Evolutionary conservation across 2,888 invertebrate species (phyloP), one percentile per base, ranked within the genome.

Genomic region (Punctoribates punctum): DNA sequence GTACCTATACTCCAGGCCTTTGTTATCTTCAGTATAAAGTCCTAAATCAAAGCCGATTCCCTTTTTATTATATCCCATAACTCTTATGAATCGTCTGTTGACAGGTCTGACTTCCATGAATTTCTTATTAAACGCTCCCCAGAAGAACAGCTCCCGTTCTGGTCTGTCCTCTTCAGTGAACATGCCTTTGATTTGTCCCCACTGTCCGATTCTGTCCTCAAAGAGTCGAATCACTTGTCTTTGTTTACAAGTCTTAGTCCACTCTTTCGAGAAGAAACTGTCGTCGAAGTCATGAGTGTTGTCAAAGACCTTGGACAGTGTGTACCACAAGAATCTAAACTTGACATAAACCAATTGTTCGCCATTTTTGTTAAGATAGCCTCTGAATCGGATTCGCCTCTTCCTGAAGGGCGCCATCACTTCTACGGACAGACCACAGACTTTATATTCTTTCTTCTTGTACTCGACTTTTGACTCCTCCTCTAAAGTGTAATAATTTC

Each of bases 281-380:
- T 46, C 62, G 15, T 62, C 38, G 23, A 70, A 75, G 23, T 65
- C 46, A 27, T 42, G 29, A 38, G 25, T 62, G 27, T 38, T 42
- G 62, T 75, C 75, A 38, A 38, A 70, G n/a, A 46, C 42, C 29
- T 34, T 75, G 3, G 75, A 75, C 1, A 62, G 20, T 8, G 51
- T 25, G 23, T 29, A 70, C 25, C 75, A 75, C 15, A 75, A 27
- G 34, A 75, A 75, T 23, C 75, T 42, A 23, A 75, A 34, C 23
- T 62, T 73, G 1, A 70, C 67, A 42, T 29, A 75, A 42, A 65
- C 34, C 42, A 75, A 27, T 29, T 75, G 17, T 13, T 25, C 4
- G 34, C 73, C 67, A 75, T 75, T 67, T 17, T 75, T 75, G n/a
- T 0, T 6, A 1, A 75, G 75, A 75, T 75, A 75, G 25, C 75